Base-by-base conservation (phyloP, 2,797 vertebrate species). In the Falco berigora region DNA sequence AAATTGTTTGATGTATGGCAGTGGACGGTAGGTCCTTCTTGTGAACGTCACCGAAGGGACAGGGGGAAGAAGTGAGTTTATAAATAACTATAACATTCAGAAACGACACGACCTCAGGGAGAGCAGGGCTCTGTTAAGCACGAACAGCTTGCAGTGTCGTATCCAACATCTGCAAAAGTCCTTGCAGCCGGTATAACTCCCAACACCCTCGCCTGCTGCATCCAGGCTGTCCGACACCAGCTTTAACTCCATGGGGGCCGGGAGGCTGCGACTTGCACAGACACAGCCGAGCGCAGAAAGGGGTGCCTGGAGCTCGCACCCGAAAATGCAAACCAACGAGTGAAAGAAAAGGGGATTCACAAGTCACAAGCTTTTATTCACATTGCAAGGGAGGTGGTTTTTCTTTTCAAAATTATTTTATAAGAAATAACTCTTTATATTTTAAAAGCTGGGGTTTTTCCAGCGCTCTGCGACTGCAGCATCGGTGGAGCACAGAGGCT, bases 151-250 rank as follows among this genome's bases (percentile, higher is more conserved):
- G 49, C 49, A 23, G 77, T 2, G 32, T 72, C 32, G 20, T 34
- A 78, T 61, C 49, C 59, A n/a, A 77, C 88, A 93, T 86, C 95
- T 96, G 96, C 72, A 84, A 52, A 95, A 93, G 58, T 56, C 80
- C 75, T 94, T 30, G 42, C 66, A 76, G 80, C 17, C 59, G 3
- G 16, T 30, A 3, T 58, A 46, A 72, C 64, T 92, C 88, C 80
- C 62, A 16, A 13, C 73, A 86, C 81, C 84, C 84, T 27, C 0
- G 0, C 6, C 2, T 6, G n/a, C 66, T 63, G 61, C 25, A 18
- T 42, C 47, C 46, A 5, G 71, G 44, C 49, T 62, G 34, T 3
- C 56, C 4, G 21, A 52, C 79, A 77, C 17, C 4, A 0, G 32
- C 22, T 13, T 10, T 30, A 27, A 9, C 27, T 56, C 66, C 25